Conservation (phyloP, 2,113 vertebrate species). For the Tenrec ecaudatus region DNA sequence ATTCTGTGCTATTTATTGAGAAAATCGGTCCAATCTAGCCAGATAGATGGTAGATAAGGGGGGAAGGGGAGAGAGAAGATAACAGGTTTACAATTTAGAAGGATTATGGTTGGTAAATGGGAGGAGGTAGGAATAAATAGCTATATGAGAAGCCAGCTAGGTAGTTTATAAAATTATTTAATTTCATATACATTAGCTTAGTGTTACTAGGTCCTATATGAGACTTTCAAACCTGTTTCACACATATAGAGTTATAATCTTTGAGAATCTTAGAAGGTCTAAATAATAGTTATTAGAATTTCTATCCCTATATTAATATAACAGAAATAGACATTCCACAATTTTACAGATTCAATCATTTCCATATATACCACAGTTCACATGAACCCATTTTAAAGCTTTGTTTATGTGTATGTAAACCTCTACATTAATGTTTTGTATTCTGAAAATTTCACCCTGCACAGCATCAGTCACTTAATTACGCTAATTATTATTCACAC, state of each 20-base stretch:
- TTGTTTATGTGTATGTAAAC: slow-evolving; percentile 81
- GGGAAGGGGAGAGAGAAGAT: not conserved
- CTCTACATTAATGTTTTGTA: slow-evolving; percentile 80
- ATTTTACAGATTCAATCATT: slow-evolving; percentile 23
- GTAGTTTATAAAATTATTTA: not conserved
- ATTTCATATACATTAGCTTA: not conserved
- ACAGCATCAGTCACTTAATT: slow-evolving; percentile 84
- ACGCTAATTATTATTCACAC: slow-evolving; percentile 89
- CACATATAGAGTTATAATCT: not conserved
- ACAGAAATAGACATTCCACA: slow-evolving; percentile 29
- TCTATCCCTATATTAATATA: slow-evolving; percentile 30
- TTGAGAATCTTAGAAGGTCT: slow-evolving; percentile 12
- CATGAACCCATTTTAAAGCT: slow-evolving; percentile 78
- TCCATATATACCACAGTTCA: slow-evolving; percentile 39
- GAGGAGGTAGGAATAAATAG: not conserved
- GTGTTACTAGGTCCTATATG: not conserved
- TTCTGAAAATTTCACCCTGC: slow-evolving; percentile 82
- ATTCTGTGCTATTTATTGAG: slow-evolving; percentile 53
- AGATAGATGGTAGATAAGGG: slow-evolving; percentile 40
- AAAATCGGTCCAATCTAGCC: slow-evolving; percentile 38
- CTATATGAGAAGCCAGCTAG: not conserved
- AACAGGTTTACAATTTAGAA: slow-evolving; percentile 37
- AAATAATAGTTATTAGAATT: slow-evolving; percentile 4
- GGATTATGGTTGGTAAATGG: not conserved
- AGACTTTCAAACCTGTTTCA: not conserved